phyloP scores from a whole-genome alignment of 1,140 invertebrate species.

The Bombus affinis region DNA sequence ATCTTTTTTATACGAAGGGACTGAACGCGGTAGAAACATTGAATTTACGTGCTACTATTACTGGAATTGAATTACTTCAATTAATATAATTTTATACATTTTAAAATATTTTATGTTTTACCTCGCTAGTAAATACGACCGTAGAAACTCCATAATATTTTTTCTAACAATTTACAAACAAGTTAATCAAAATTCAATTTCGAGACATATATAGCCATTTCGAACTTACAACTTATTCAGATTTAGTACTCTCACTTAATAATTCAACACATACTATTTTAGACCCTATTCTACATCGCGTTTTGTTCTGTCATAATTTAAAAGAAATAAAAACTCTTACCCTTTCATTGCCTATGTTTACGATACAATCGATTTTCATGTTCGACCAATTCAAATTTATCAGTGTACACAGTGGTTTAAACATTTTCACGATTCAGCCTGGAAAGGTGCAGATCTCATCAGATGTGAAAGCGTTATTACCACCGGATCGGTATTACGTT shows the following conservation, averaged over 20 bases:
- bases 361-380: neutral
- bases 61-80: too few species aligned
- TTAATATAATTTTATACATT: too few species aligned
- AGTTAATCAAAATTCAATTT: too few species aligned
- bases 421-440: conserved; percentile 79
- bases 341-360: neutral
- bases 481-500: conserved; percentile 84
- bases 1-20: too few species aligned
- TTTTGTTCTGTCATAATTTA: neutral
- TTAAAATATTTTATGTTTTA: too few species aligned
- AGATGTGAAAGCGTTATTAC: conserved; percentile 85
- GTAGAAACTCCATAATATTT: too few species aligned
- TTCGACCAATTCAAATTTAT: neutral
- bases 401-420: neutral
- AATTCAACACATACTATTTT: neutral
- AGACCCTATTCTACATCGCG: too few species aligned
- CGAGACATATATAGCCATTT: too few species aligned
- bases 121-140: too few species aligned
- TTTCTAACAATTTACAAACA: too few species aligned
- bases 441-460: conserved; percentile 90
- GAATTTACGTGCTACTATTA: too few species aligned
- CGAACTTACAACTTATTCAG: neutral
- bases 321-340: neutral
- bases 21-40: too few species aligned
- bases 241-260: neutral